Base-by-base conservation (phyloP, 2,113 vertebrate species). In the Arizona elegans region DNA sequence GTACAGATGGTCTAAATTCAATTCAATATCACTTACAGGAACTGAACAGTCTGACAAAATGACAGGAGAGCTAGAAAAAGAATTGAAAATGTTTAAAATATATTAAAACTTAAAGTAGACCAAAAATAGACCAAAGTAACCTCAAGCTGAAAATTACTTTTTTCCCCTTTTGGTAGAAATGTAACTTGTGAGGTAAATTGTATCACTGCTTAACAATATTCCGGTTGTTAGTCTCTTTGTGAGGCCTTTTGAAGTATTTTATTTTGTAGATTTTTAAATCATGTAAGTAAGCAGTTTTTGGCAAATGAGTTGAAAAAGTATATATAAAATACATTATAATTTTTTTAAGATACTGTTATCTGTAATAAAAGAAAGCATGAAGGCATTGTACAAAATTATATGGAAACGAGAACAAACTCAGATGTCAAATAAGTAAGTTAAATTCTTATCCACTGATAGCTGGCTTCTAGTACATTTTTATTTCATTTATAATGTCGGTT, bases 21-120 rank as follows among this genome's bases (percentile, higher is more conserved):
- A 12, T 21, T 90, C 38, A 33, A 50, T 91, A 62, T n/a, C 90
- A 85, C 81, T 0, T 89, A 89, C 54, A 90, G 43, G 89, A 93
- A 87, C 86, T 50, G 43, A 92, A 53, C 92, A 96, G 90, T 70
- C 12, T 29, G 52, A 50, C 12, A 87, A 87, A 87, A 94, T 92
- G 8, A 88, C 13, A 10, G 88, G 90, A 88, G 54, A 1, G 0
- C 11, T 59, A 11, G 0, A 2, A 87, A 93, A 59, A 92, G 0
- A 91, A 62, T 52, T 94, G 65, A 17, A 3, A 13, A 94, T 43
- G 56, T 91, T 94, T 92, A 89, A 93, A 94, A 90, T 92, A 94
- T 70, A 94, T 87, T 21, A 93, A 95, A 95, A 55, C 29, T 89
- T 26, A 43, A 89, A 93, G 62, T 58, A 65, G 47, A 58, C 33